Conservation (phyloP, 2,888 invertebrate species). For the Venustoraphidia nigricollis region DNA sequence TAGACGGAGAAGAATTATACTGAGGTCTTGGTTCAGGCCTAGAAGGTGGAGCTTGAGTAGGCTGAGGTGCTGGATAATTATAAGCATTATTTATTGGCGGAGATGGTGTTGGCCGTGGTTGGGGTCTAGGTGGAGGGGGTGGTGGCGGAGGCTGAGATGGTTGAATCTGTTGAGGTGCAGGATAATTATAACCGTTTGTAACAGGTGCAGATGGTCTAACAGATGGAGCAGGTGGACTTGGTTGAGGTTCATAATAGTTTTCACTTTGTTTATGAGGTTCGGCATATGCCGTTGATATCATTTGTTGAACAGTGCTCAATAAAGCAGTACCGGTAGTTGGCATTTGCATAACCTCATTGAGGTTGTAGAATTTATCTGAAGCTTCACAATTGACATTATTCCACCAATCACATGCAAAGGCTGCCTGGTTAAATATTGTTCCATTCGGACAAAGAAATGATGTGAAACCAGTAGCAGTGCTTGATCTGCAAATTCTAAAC, state of each 20-base stretch:
- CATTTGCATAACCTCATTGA: slow-evolving; percentile 26
- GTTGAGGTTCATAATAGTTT: neutral
- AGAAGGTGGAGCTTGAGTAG: neutral
- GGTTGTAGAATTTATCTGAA: slow-evolving; percentile 28
- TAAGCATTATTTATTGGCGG: neutral
- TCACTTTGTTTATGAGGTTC: neutral
- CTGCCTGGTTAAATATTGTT: slow-evolving; percentile 48
- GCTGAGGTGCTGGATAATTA: neutral
- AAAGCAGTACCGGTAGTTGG: slow-evolving; percentile 33
- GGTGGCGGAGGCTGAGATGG: neutral
- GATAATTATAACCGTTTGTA: neutral
- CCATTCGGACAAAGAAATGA: slow-evolving; percentile 53
- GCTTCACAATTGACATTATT: slow-evolving; percentile 43
- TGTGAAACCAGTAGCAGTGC: slow-evolving; percentile 29
- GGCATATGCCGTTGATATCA: slow-evolving; percentile 31
- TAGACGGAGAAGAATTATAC: neutral
- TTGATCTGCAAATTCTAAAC: slow-evolving; percentile 45
- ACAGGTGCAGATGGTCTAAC: neutral
- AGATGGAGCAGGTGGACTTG: neutral
- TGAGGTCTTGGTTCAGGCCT: too few species aligned
- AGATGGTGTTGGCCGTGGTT: neutral
- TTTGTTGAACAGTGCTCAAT: slow-evolving; percentile 39
- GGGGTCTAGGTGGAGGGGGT: neutral
- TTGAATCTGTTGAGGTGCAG: neutral
- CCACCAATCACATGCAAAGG: slow-evolving; percentile 55